phyloP scores from a whole-genome alignment of 2,113 vertebrate genomes.

The Fulica atra region DNA sequence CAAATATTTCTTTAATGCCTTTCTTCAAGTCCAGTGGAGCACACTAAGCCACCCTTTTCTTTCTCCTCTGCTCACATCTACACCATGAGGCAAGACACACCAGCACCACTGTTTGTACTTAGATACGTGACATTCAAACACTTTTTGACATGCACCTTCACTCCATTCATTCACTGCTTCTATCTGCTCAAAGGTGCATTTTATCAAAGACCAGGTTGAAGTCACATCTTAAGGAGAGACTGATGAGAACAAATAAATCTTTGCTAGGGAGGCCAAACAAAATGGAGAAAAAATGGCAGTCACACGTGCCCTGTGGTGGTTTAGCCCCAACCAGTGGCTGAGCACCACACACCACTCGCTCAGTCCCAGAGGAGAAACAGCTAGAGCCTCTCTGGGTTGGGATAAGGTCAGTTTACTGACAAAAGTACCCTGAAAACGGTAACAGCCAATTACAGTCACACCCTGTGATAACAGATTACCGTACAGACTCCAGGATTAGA shows the following conservation, averaged over 20 bases:
- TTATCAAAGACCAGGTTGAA: neutral
- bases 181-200: neutral
- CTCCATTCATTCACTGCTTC: neutral
- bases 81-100: neutral
- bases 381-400: too few species aligned
- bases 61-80: neutral
- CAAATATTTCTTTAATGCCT: neutral
- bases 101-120: neutral
- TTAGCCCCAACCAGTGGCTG: too few species aligned
- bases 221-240: neutral
- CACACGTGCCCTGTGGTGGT: rapidly evolving
- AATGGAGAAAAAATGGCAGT: neutral
- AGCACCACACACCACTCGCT: too few species aligned
- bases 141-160: neutral
- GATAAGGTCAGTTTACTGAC: too few species aligned
- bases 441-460: too few species aligned
- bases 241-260: neutral
- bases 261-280: neutral
- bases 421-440: too few species aligned
- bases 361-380: too few species aligned
- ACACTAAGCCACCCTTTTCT: neutral
- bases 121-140: neutral
- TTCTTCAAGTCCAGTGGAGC: neutral
- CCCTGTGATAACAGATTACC: too few species aligned
- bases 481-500: too few species aligned